phyloP scores from a whole-genome alignment of 1,140 invertebrate species.

The Apolygus lucorum region DNA sequence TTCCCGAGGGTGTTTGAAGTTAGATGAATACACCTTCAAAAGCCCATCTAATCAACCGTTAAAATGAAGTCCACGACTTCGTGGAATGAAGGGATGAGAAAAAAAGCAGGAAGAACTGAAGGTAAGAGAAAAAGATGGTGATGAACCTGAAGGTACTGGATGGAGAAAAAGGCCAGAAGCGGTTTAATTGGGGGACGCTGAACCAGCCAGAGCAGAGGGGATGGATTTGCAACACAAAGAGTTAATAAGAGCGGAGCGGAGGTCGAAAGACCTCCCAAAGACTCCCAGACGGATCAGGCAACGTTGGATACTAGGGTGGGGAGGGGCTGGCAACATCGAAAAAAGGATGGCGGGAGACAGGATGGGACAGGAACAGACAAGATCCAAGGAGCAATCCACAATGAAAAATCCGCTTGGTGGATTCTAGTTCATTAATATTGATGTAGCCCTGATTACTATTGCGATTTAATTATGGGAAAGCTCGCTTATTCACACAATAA shows the following conservation, averaged over 20 bases:
- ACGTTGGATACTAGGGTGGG: no score
- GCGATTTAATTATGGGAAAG: neutral
- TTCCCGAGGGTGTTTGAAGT: slow-evolving; percentile 30
- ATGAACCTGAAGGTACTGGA: neutral
- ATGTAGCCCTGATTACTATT: neutral
- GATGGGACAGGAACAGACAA: no score
- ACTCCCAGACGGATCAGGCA: no score
- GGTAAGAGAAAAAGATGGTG: neutral
- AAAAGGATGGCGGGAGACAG: no score
- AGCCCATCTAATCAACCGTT: neutral
- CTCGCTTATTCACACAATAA: neutral
- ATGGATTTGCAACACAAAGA: neutral
- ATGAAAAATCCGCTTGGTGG: neutral
- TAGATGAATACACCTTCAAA: neutral
- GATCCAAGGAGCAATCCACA: neutral
- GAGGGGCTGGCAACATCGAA: no score
- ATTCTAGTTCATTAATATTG: neutral
- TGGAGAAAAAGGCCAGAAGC: no score
- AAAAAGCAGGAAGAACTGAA: neutral
- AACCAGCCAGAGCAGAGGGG: neutral
- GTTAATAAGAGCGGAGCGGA: neutral
- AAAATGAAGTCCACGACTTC: neutral
- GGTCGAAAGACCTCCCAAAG: neutral
- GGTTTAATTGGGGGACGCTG: neutral
- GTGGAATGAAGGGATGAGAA: neutral